These are phyloP conservation scores for Daphoenositta chrysoptera DNA, from an alignment of 2,113 vertebrate genomes.

Conservation along the genomic window DNA sequence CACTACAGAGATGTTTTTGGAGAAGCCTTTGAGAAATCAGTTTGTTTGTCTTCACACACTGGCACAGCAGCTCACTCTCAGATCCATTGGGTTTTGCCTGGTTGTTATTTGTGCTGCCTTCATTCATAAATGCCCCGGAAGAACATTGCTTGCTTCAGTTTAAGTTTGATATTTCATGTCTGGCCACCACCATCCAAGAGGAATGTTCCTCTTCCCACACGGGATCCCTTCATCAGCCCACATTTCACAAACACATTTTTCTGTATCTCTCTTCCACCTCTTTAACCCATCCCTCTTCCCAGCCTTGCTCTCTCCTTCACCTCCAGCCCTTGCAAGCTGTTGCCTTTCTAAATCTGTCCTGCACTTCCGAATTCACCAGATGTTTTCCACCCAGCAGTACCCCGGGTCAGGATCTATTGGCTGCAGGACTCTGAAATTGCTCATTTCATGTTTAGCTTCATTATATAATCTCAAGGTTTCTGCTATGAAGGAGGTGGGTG, in stretches of 20 bases:
- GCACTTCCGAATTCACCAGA: background rate
- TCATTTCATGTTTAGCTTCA: background rate
- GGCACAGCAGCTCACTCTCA: background rate
- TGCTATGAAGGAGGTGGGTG: background rate
- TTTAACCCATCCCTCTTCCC: background rate
- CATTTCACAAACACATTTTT: background rate
- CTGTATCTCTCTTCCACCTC: background rate
- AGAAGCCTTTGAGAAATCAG: background rate
- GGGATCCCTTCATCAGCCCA: background rate
- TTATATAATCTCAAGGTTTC: background rate
- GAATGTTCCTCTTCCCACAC: background rate
- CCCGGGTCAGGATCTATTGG: background rate
- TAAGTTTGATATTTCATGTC: background rate
- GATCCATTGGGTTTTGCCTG: background rate
- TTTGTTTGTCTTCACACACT: background rate
- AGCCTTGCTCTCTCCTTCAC: background rate
- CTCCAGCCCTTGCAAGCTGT: background rate
- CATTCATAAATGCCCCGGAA: background rate
- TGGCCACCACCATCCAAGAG: background rate
- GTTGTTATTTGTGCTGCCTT: background rate
- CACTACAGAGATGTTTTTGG: background rate
- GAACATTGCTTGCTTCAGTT: background rate
- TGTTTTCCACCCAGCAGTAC: slow-evolving; percentile 1
- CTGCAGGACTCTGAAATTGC: background rate
- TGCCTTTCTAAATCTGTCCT: slow-evolving; percentile 6